Evolutionary conservation across 2,113 vertebrate species (phyloP).

Genomic region (Rhabdornis inornatus): DNA sequence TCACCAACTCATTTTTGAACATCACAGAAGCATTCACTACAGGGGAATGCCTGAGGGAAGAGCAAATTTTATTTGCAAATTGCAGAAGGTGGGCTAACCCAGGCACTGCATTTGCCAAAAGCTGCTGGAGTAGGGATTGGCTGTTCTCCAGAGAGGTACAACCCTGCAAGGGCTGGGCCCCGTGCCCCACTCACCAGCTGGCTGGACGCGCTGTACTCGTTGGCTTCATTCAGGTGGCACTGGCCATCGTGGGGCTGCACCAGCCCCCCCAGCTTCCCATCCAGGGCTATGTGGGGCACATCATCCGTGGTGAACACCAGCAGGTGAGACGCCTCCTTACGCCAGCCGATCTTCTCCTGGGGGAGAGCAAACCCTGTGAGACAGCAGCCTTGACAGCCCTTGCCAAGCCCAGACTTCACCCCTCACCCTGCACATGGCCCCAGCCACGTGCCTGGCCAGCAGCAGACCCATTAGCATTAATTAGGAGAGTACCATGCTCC

Average conservation of each 20-base stretch:
- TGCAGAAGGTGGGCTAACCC: not conserved
- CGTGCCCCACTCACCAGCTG: conserved; percentile 79
- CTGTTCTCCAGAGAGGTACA: not conserved
- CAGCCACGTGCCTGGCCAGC: not conserved
- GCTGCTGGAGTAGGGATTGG: not conserved
- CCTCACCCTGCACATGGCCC: not conserved
- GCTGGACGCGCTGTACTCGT: conserved; percentile 88
- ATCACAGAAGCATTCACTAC: not conserved
- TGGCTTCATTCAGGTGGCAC: conserved; percentile 88
- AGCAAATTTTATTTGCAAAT: not conserved
- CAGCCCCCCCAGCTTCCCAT: conserved; percentile 90
- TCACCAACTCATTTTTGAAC: not conserved
- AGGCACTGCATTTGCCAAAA: not conserved
- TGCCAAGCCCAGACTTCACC: not conserved
- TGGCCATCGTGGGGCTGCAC: conserved; percentile 92
- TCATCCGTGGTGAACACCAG: conserved; percentile 95
- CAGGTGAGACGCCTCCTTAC: conserved; percentile 92
- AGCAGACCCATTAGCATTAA: not conserved
- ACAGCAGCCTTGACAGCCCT: not conserved
- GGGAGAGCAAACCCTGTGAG: not conserved
- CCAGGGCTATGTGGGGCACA: conserved; percentile 92
- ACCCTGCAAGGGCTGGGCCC: not conserved
- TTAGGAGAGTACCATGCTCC: not conserved
- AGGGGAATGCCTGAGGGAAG: not conserved
- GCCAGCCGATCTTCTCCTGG: conserved; percentile 93